Percentiles rank a stretch among this genome's conserved stretches.
These are phyloP conservation scores for Sesamia inferens DNA, from an alignment of 2,888 invertebrate genomes.

Conservation along the genomic window DNA sequence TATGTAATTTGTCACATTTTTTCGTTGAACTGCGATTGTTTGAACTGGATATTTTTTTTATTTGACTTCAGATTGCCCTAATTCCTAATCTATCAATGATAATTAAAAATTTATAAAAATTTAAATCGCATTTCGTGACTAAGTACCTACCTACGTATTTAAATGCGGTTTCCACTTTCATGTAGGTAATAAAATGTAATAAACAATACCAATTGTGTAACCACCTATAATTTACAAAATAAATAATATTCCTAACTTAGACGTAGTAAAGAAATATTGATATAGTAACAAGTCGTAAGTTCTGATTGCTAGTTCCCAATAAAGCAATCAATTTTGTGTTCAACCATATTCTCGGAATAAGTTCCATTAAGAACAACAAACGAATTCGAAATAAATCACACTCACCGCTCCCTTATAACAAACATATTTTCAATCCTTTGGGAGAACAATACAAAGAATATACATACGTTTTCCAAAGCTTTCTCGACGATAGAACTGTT, in stretches of 20 bases:
- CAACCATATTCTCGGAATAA: conserved; percentile 19
- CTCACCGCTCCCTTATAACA: conserved; percentile 5
- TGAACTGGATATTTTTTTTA: neutral
- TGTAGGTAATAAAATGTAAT: neutral
- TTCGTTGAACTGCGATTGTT: neutral
- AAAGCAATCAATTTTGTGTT: conserved; percentile 2
- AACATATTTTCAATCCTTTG: conserved; percentile 33
- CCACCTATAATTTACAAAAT: too few species aligned
- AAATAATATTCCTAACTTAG: too few species aligned
- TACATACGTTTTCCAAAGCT: conserved; percentile 15
- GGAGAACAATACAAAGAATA: conserved; percentile 15
- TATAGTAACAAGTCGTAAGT: neutral
- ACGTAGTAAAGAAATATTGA: neutral
- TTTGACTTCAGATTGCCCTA: neutral
- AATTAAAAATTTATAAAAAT: neutral
- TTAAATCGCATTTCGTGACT: neutral
- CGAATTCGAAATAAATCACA: conserved; percentile 21
- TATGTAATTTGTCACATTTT: neutral
- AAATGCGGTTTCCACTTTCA: neutral
- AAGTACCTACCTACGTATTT: neutral
- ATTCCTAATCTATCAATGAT: neutral
- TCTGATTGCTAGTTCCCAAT: neutral
- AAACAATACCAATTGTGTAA: too few species aligned
- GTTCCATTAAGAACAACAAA: conserved; percentile 8
- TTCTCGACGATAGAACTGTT: conserved; percentile 27